phyloP scores from a whole-genome alignment of 92 coral and sea anemone species.

The Ricordea florida region DNA sequence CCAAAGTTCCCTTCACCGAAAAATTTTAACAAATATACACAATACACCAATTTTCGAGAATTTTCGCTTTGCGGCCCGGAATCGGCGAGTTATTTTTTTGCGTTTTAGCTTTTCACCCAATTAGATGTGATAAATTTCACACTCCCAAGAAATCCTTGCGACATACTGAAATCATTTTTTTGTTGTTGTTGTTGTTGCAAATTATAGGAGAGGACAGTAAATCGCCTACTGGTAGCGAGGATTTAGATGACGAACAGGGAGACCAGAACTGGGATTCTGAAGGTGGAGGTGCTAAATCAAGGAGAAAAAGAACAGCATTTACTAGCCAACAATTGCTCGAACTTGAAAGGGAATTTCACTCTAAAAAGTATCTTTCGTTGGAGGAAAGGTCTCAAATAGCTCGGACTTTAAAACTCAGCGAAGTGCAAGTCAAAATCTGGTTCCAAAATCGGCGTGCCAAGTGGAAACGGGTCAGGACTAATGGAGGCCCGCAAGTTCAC shows the following conservation, averaged over 20 bases:
- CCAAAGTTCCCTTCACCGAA: too few relatives aligned
- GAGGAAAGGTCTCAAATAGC: constrained; percentile 98
- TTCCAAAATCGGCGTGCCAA: constrained; percentile 99
- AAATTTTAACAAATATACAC: too few relatives aligned
- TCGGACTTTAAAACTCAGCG: constrained; percentile 80
- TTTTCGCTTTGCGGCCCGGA: too few relatives aligned
- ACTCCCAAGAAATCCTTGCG: too few relatives aligned
- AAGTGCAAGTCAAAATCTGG: constrained; percentile 99
- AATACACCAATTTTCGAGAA: too few relatives aligned
- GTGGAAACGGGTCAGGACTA: constrained; percentile 96
- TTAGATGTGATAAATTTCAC: too few relatives aligned
- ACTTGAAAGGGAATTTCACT: constrained; percentile 95
- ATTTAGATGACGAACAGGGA: constrained; percentile 60
- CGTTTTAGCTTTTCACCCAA: not conserved
- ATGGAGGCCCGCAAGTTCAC: constrained; percentile 78
- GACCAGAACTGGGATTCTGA: constrained; percentile 62
- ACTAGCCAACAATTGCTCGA: constrained; percentile 97
- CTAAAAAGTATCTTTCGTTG: constrained; percentile 89
- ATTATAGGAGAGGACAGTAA: constrained; percentile 17
- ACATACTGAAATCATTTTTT: too few relatives aligned
- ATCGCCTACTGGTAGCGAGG: constrained; percentile 45
- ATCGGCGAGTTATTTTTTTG: too few relatives aligned
- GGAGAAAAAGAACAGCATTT: constrained; percentile 96
- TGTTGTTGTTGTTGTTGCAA: too few relatives aligned
- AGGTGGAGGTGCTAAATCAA: constrained; percentile 72